Evolutionary conservation across 2,888 invertebrate species (phyloP).

Genomic region (Sphaerophoria rueppellii): DNA sequence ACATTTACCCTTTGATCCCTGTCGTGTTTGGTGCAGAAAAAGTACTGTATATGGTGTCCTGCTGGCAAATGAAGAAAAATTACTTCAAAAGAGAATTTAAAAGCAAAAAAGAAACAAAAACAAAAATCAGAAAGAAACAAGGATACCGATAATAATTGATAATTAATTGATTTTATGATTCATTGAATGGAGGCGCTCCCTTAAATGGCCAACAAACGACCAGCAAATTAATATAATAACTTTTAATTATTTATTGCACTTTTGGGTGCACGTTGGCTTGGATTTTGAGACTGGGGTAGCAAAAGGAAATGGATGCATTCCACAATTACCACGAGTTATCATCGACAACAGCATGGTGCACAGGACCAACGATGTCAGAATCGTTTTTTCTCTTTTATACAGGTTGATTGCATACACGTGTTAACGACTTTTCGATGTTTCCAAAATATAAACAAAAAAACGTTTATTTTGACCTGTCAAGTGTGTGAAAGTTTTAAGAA

Average conservation of each 20-base stretch:
- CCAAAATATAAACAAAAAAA: too few species aligned
- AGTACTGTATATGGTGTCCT: neutral
- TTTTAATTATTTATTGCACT: constrained; percentile 70
- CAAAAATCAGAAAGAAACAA: neutral
- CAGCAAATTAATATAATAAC: constrained; percentile 70
- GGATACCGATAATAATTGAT: constrained; percentile 70
- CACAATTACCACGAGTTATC: constrained; percentile 37
- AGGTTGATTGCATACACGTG: too few species aligned
- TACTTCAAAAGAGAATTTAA: constrained; percentile 40
- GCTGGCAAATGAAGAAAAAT: constrained; percentile 69
- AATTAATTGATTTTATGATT: constrained; percentile 74
- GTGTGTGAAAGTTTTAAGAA: too few species aligned
- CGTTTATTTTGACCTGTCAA: too few species aligned
- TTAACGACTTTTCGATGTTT: too few species aligned
- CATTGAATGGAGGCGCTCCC: constrained; percentile 55
- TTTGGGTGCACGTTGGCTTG: constrained; percentile 37
- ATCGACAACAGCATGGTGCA: neutral
- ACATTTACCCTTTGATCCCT: constrained; percentile 2
- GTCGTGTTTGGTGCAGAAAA: constrained; percentile 1
- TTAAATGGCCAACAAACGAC: constrained; percentile 54
- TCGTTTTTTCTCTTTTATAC: too few species aligned
- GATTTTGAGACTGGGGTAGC: neutral
- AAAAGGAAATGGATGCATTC: constrained; percentile 2
- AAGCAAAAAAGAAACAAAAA: neutral
- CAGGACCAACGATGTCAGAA: too few species aligned